phyloP scores from a whole-genome alignment of 2,797 vertebrate genomes.

The Pseudocheirus occidentalis region DNA sequence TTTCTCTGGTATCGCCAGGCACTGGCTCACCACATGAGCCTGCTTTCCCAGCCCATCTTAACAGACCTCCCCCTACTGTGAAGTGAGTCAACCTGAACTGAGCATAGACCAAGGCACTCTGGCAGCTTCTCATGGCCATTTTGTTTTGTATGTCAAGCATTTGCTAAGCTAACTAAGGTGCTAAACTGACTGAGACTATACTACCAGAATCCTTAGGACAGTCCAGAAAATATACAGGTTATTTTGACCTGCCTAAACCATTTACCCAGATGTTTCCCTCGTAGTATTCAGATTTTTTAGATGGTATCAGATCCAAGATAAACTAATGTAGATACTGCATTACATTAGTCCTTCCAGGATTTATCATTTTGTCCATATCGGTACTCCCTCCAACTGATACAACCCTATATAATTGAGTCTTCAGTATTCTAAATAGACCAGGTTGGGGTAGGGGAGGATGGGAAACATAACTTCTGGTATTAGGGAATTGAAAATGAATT shows the following conservation, averaged over 20 bases:
- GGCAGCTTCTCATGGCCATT: not conserved
- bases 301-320: slow-evolving; percentile 36
- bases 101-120: too few species aligned
- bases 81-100: not conserved
- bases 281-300: slow-evolving; percentile 21
- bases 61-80: not conserved
- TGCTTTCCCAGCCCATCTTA: not conserved
- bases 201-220: slow-evolving; percentile 4
- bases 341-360: not conserved
- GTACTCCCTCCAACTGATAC: not conserved
- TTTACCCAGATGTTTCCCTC: slow-evolving; percentile 22
- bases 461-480: slow-evolving; percentile 26
- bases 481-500: slow-evolving; percentile 39
- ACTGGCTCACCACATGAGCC: not conserved
- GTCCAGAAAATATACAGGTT: slow-evolving; percentile 38
- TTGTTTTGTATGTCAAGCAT: slow-evolving; percentile 22
- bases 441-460: fast-evolving
- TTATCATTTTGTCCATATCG: not conserved
- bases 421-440: slow-evolving; percentile 17
- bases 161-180: slow-evolving; percentile 15
- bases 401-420: not conserved
- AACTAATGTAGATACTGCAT: not conserved
- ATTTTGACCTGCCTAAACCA: slow-evolving; percentile 21
- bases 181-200: not conserved
- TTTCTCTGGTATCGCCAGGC: not conserved